Base-by-base conservation (phyloP, 2,888 invertebrate species). In the Papilio gigon region DNA sequence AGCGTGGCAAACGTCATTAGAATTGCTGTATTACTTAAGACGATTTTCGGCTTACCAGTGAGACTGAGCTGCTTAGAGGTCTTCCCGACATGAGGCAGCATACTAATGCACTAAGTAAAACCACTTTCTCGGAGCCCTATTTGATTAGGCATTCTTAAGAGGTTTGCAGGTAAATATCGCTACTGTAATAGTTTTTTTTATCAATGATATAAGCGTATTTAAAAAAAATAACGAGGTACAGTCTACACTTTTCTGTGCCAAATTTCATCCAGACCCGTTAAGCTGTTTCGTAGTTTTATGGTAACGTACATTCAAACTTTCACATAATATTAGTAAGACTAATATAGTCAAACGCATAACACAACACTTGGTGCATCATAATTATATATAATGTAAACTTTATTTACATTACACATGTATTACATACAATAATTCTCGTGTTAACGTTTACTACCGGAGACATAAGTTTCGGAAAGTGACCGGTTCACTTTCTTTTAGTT, bases 401-500 rank as follows among this genome's bases (percentile, higher is more conserved):
- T 56, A 30, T 30, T 56, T 56, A 30, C 30, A 30, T 56, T 56
- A 0, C 2, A 56, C 14, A 30, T 11, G 17, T 56, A 30, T 64
- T 37, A 33, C 50, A 64, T 35, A 14, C 35, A 50, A 59, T 58
- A n/a, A 35, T 40, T 40, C 35, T 59, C 22, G 37, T 44, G 1
- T 30, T n/a, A 44, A 59, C 20, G 12, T 17, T 9, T 44, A 65
- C 33, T 64, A 40, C 40, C 40, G 47, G 35, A 64, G 50, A 60
- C 33, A 37, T 44, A 60, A 44, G 40, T 60, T 68, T 68, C 64
- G 61, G 73, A 74, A 76, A 71, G 75, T 72, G 27, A 71, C 68
- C 69, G 44, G 72, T 66, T 74, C 68, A 73, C 75, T 76, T 75
- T 76, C 76, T 63, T 72, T 62, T 67, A 63, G 68, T 68, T 67